These are phyloP conservation scores for Tolypeutes matacus DNA, from an alignment of 2,797 vertebrate species.

Conservation along the genomic window DNA sequence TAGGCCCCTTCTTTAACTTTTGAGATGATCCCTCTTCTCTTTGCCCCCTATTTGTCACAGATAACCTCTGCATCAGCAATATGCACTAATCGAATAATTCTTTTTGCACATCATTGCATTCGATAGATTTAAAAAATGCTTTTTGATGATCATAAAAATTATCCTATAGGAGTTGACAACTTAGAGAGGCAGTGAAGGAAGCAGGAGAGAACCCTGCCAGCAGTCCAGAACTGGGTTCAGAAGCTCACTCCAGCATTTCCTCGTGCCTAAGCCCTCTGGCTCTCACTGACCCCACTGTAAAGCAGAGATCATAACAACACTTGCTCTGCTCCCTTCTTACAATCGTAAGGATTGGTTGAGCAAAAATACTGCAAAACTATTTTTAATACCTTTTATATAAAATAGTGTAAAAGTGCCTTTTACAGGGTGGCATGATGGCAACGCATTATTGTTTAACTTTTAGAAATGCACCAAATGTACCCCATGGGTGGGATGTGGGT, in stretches of 20 bases:
- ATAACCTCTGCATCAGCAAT: not conserved
- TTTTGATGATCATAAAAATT: not conserved
- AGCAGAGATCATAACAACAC: not conserved
- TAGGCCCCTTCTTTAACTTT: not conserved
- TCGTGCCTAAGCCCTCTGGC: not conserved
- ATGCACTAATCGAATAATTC: not conserved
- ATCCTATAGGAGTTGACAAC: not conserved
- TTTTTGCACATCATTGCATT: not conserved
- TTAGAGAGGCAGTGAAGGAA: not conserved
- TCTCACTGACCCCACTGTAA: not conserved
- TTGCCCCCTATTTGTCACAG: not conserved
- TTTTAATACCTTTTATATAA: too few relatives aligned
- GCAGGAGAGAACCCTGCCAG: not conserved
- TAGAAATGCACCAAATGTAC: too few relatives aligned
- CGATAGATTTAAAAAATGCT: not conserved
- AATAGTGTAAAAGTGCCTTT: too few relatives aligned
- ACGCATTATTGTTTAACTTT: not conserved
- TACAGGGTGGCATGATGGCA: not conserved
- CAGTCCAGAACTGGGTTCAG: not conserved
- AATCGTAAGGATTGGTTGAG: not conserved
- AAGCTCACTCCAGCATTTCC: not conserved
- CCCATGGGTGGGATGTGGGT: rapidly evolving
- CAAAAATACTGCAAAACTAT: not conserved
- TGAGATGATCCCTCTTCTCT: not conserved
- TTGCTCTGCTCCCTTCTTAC: not conserved